Base-by-base conservation (phyloP, 2,888 invertebrate genomes). In the Hypena proboscidalis region DNA sequence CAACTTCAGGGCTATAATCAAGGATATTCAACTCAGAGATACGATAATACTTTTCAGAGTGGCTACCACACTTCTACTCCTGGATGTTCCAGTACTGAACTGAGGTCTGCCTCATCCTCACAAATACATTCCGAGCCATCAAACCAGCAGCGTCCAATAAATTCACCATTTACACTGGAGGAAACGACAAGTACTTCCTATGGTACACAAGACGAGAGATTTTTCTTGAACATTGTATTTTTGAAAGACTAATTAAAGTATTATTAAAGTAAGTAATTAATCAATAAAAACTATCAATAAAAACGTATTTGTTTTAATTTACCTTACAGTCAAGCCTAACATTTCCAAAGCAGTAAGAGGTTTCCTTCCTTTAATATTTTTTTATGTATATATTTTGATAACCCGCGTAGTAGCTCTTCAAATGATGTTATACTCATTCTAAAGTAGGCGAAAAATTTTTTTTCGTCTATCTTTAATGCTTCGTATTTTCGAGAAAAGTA, bases 361-460 rank as follows among this genome's bases (percentile, higher is more conserved):
- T 37, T 27, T 29, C 37, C 37, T 37, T 39, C 39, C 39, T 39
- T 39, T 39, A 31, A 23, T 31, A 17, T 31, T 39, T 39, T 39
- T 17, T 39, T 39, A 15, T 39, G 39, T 39, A 39, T 39, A 32
- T 38, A 30, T 30, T 29, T 15, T 39, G 39, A 39, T 39, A 39
- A 39, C 39, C 9, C 32, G 39, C 23, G 11, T 35, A 35, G 9
- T 35, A 35, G 35, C 35, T 26, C 35, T 35, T 35, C 35, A 9
- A 40, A 40, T 33, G 33, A 40, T 19, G 27, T 27, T 33, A 33
- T 25, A 19, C 25, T 39, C 31, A 39, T 39, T 39, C 61, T 64
- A 58, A 56, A 63, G 49, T 56, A 61, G 6, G 42, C 46, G 4
- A 55, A 53, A 59, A 59, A 59, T 6, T 30, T 48, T 42, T 58